phyloP scores from a whole-genome alignment of 1,140 invertebrate species.

The Mylabris phalerata region DNA sequence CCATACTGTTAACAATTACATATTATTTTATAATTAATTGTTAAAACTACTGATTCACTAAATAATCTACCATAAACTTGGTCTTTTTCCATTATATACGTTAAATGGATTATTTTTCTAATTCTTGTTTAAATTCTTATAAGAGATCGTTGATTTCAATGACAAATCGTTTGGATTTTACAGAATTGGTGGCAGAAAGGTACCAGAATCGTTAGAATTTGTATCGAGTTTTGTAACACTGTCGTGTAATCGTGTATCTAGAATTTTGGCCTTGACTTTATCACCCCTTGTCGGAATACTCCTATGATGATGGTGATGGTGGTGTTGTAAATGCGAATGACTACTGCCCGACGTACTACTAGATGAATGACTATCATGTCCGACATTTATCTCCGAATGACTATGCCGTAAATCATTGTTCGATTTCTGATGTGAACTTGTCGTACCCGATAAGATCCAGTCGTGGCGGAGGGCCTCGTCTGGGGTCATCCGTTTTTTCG shows the following conservation, averaged over 20 bases:
- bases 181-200: slow-evolving; percentile 58
- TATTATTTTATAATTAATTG: slow-evolving; percentile 7
- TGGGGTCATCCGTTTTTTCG: slow-evolving; percentile 85
- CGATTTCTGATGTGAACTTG: slow-evolving; percentile 14
- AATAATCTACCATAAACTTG: slow-evolving; percentile 3
- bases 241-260: slow-evolving; percentile 34
- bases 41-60: neutral
- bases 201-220: slow-evolving; percentile 58
- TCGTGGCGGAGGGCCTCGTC: slow-evolving; percentile 77
- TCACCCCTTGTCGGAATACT: slow-evolving; percentile 31
- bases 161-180: slow-evolving; percentile 26
- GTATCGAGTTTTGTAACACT: slow-evolving; percentile 44
- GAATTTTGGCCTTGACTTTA: slow-evolving; percentile 39
- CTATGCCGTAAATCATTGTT: slow-evolving; percentile 36
- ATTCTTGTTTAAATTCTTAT: too few species aligned
- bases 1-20: slow-evolving; percentile 10
- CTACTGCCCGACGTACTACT: slow-evolving; percentile 35
- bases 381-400: slow-evolving; percentile 39
- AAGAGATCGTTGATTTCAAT: slow-evolving; percentile 18
- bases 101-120: too few species aligned
- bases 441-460: slow-evolving; percentile 51
- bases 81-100: neutral
- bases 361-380: slow-evolving; percentile 34
- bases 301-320: slow-evolving; percentile 24
- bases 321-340: slow-evolving; percentile 25